Evolutionary conservation across 2,113 vertebrate species (phyloP).

Genomic region (Benitochromis conjunctus): DNA sequence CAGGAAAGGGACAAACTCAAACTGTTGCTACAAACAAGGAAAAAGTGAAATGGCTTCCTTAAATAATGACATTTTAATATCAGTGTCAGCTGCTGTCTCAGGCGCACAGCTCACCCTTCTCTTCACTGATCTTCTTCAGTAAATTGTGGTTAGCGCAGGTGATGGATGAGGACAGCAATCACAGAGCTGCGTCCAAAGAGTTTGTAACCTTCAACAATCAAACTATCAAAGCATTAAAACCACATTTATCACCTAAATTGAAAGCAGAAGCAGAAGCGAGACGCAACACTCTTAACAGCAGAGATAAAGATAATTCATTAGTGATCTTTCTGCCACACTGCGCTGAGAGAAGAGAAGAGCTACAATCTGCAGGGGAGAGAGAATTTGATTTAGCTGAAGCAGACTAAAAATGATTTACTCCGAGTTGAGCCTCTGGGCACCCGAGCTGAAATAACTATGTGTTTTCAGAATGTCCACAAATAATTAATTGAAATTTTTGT

Average conservation of each 20-base stretch:
- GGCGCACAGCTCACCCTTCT: not conserved
- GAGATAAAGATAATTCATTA: conserved; percentile 13
- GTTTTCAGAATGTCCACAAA: not conserved
- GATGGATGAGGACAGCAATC: conserved; percentile 11
- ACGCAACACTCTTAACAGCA: not conserved
- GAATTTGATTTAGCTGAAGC: conserved; percentile 5
- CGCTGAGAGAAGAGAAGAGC: not conserved
- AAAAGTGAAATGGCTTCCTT: not conserved
- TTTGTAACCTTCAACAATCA: conserved; percentile 32
- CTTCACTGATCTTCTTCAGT: not conserved
- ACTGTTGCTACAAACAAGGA: not conserved
- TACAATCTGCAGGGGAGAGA: not conserved
- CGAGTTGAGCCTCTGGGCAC: conserved; percentile 12
- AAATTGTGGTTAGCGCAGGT: not conserved
- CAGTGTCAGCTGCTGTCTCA: not conserved
- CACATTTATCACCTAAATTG: not conserved
- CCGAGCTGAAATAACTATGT: not conserved
- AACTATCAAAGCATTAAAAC: conserved; percentile 7
- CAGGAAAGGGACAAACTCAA: not conserved
- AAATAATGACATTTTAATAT: not conserved
- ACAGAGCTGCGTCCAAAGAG: not conserved
- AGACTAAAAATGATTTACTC: conserved; percentile 15
- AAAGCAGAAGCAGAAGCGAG: not conserved
- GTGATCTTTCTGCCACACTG: not conserved
- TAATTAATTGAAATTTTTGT: conserved; percentile 35